These are phyloP conservation scores for Tachypleus tridentatus DNA, from an alignment of 1,140 invertebrate genomes.

Conservation along the genomic window DNA sequence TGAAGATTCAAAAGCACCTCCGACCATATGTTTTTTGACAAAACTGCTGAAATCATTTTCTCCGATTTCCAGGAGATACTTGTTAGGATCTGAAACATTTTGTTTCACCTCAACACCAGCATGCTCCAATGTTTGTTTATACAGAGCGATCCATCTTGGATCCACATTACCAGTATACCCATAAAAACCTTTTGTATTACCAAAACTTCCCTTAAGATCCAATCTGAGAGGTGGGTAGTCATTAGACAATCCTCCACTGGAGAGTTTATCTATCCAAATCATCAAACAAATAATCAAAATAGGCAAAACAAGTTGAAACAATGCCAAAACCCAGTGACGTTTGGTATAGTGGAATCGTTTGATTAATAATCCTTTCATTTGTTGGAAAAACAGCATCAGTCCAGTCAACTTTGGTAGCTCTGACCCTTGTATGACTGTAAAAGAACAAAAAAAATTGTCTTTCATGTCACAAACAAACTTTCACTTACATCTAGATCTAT, in stretches of 20 bases:
- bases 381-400: conserved; percentile 3
- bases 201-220: conserved; percentile 15
- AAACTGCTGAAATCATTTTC: conserved; percentile 6
- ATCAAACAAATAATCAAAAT: conserved; percentile 11
- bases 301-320: conserved; percentile 21
- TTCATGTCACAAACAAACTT: too few relatives aligned
- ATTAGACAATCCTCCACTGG: neutral
- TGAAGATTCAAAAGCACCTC: conserved; percentile 1
- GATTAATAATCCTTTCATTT: conserved; percentile 18
- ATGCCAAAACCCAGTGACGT: conserved; percentile 17
- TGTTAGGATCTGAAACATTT: conserved; percentile 5
- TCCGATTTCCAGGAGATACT: conserved; percentile 10
- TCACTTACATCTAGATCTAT: too few relatives aligned
- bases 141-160: neutral
- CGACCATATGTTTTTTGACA: conserved; percentile 9
- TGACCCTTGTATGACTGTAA: too few relatives aligned
- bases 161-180: neutral
- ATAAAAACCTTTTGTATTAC: conserved; percentile 15
- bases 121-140: conserved; percentile 1
- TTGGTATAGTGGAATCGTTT: conserved; percentile 25
- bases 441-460: too few relatives aligned
- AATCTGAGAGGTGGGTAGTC: conserved; percentile 9
- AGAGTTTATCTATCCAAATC: neutral
- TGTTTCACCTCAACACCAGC: neutral
- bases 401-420: neutral